Percentiles rank a stretch among this genome's conserved stretches.
Evolutionary conservation across 2,888 invertebrate species (phyloP).

Genomic region (Helicoverpa assulta): DNA sequence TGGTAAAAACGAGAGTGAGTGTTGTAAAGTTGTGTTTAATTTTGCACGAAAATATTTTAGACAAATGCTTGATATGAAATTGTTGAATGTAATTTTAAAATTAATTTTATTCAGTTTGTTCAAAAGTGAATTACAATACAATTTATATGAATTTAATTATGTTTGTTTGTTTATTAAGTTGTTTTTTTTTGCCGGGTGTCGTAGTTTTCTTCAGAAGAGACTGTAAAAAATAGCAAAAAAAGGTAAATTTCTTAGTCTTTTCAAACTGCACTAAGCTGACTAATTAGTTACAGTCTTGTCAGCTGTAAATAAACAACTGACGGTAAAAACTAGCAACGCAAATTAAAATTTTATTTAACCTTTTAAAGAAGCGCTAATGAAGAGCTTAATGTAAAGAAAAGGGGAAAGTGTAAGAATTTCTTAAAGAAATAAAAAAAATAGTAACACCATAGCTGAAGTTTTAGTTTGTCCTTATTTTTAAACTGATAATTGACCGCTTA

Average conservation of each 20-base stretch:
- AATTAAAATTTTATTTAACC: conserved; percentile 24
- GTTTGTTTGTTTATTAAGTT: no score
- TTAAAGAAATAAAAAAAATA: no score
- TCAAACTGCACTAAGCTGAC: conserved; percentile 4
- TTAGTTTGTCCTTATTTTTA: no score
- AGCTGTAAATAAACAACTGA: conserved; percentile 4
- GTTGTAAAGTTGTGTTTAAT: neutral
- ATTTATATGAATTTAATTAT: no score
- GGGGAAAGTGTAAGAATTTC: no score
- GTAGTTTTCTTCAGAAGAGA: neutral
- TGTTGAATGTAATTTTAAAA: neutral
- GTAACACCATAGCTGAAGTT: no score
- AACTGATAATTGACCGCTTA: no score
- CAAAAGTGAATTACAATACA: neutral
- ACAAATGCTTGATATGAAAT: neutral
- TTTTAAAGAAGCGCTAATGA: conserved; percentile 20
- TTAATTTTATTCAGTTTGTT: neutral
- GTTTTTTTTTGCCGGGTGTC: no score
- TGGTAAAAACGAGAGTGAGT: no score
- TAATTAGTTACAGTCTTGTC: conserved; percentile 21
- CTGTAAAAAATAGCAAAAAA: neutral
- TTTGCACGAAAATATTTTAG: neutral
- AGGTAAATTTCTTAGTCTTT: neutral
- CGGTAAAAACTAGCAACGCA: conserved; percentile 2
- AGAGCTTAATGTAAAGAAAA: conserved; percentile 5